phyloP scores from a whole-genome alignment of 2,113 vertebrate species.

The Tamias sibiricus region DNA sequence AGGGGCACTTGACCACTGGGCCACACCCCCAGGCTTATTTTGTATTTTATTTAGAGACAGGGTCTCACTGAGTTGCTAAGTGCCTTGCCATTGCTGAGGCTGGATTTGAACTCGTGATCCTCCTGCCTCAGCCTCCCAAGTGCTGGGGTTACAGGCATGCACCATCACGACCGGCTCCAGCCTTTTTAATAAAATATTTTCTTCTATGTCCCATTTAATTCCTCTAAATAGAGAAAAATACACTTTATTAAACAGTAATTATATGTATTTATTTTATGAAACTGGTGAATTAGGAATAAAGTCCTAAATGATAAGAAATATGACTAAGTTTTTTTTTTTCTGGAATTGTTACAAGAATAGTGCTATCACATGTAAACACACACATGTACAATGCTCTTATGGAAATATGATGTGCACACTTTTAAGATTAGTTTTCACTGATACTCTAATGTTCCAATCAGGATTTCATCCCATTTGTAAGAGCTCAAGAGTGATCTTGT shows the following conservation, averaged over 20 bases:
- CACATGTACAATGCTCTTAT: neutral
- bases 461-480: slow-evolving; percentile 14
- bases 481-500: neutral
- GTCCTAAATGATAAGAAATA: slow-evolving; percentile 42
- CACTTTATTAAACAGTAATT: slow-evolving; percentile 42
- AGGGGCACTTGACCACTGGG: too few relatives aligned
- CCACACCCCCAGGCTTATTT: too few relatives aligned
- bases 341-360: slow-evolving; percentile 50
- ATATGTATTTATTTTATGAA: slow-evolving; percentile 24
- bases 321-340: slow-evolving; percentile 5
- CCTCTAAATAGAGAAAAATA: slow-evolving; percentile 40
- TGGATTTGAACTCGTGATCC: too few relatives aligned
- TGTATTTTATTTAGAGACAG: too few relatives aligned
- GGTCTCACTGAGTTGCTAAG: too few relatives aligned
- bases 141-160: too few relatives aligned
- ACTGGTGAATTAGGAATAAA: slow-evolving; percentile 45
- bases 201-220: slow-evolving; percentile 18
- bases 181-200: slow-evolving; percentile 61
- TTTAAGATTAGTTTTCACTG: neutral
- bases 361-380: neutral
- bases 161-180: too few relatives aligned
- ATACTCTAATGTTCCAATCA: neutral
- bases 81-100: too few relatives aligned
- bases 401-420: neutral
- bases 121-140: too few relatives aligned